Evolutionary conservation across 2,113 vertebrate genomes (phyloP).

Genomic region (Crotophaga sulcirostris): DNA sequence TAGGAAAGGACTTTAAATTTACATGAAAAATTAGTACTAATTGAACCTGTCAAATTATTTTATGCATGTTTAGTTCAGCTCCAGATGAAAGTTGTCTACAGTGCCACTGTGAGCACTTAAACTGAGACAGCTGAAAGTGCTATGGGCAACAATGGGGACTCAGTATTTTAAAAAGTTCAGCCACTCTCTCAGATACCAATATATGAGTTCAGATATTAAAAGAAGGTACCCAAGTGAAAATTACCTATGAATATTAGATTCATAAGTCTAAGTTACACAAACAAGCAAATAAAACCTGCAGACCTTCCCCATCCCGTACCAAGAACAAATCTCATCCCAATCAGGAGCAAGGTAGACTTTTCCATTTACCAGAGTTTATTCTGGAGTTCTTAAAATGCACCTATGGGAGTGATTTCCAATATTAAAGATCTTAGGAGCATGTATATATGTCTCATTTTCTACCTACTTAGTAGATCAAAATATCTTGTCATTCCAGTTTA

Average conservation of each 20-base stretch:
- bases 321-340: not conserved
- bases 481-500: not conserved
- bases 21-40: not conserved
- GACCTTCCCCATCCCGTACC: not conserved
- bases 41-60: not conserved
- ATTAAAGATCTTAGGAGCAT: not conserved
- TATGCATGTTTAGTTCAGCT: not conserved
- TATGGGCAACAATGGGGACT: not conserved
- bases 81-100: not conserved
- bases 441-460: not conserved
- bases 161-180: not conserved
- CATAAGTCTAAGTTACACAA: not conserved
- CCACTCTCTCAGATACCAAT: not conserved
- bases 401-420: not conserved
- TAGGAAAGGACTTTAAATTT: not conserved
- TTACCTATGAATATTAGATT: not conserved
- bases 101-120: not conserved
- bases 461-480: not conserved
- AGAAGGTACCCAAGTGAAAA: not conserved
- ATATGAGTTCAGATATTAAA: not conserved
- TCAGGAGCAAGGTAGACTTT: not conserved
- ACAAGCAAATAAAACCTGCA: not conserved
- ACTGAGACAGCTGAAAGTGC: not conserved
- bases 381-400: not conserved
- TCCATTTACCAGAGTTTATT: not conserved